These are phyloP conservation scores for Cyclopterus lumpus DNA, from an alignment of 2,797 vertebrate species.

Conservation along the genomic window DNA sequence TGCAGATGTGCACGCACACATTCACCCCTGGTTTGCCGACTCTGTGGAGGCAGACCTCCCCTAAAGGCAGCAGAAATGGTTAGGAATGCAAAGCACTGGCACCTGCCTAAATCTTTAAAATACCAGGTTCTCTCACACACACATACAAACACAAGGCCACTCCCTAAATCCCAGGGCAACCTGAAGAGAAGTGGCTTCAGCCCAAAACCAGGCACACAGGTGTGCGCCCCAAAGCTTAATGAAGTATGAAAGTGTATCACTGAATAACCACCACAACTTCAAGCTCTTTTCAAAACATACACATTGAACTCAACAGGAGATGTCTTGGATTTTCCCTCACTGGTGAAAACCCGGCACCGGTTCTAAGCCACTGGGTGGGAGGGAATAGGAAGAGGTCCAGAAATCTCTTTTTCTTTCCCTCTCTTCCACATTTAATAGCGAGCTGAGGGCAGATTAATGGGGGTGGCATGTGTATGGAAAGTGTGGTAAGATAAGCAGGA, in stretches of 20 bases:
- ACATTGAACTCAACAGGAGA: slow-evolving; percentile 36
- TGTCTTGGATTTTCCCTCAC: slow-evolving; percentile 37
- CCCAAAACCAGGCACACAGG: slow-evolving; percentile 13
- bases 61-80: slow-evolving; percentile 56
- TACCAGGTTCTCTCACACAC: slow-evolving; percentile 46
- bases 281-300: slow-evolving; percentile 8
- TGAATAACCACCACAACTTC: background rate
- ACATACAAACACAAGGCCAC: slow-evolving; percentile 41
- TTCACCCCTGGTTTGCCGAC: slow-evolving; percentile 1
- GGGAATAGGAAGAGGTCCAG: slow-evolving; percentile 46
- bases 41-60: slow-evolving; percentile 59
- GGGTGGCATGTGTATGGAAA: slow-evolving; percentile 62
- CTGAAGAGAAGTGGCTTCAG: slow-evolving; percentile 25
- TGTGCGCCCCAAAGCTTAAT: slow-evolving; percentile 1
- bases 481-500: slow-evolving; percentile 53
- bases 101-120: slow-evolving; percentile 77
- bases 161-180: slow-evolving; percentile 43
- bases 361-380: slow-evolving; percentile 45
- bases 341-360: slow-evolving; percentile 53
- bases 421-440: slow-evolving; percentile 52
- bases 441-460: slow-evolving; percentile 57
- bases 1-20: slow-evolving; percentile 2
- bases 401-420: slow-evolving; percentile 23
- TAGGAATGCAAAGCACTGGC: slow-evolving; percentile 73
- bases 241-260: background rate